A percentile compares a stretch with the other conserved stretches of the same genome.
These are phyloP conservation scores for Harpagoxenus sublaevis DNA, from an alignment of 2,888 invertebrate species.

Conservation along the genomic window DNA sequence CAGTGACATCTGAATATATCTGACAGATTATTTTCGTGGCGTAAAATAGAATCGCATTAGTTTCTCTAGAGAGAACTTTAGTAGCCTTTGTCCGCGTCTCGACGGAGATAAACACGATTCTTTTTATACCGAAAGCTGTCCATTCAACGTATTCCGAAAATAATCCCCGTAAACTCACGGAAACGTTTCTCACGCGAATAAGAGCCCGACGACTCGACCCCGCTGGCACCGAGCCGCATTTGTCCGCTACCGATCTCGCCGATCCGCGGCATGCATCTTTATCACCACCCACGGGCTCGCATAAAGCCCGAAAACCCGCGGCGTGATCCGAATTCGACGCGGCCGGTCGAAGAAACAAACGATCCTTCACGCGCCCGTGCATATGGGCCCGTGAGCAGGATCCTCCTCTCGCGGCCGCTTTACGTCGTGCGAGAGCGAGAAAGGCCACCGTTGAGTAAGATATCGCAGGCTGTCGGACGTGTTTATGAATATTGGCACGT, in stretches of 20 bases:
- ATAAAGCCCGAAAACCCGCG: slow-evolving; percentile 22
- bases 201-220: neutral
- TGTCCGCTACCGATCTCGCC: slow-evolving; percentile 21
- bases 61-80: neutral
- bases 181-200: slow-evolving; percentile 13
- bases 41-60: slow-evolving; percentile 16
- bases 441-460: slow-evolving; percentile 69
- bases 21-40: slow-evolving; percentile 13
- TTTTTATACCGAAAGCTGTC: neutral
- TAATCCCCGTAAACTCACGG: slow-evolving; percentile 9
- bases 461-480: slow-evolving; percentile 71
- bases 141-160: slow-evolving; percentile 24
- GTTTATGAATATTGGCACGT: slow-evolving; percentile 82
- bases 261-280: slow-evolving; percentile 38
- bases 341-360: slow-evolving; percentile 57
- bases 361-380: slow-evolving; percentile 30
- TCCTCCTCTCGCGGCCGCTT: slow-evolving; percentile 68
- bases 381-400: neutral
- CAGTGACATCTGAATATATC: slow-evolving; percentile 1
- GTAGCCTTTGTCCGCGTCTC: neutral
- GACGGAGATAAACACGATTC: slow-evolving; percentile 5
- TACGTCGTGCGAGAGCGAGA: slow-evolving; percentile 31
- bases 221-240: neutral
- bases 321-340: slow-evolving; percentile 57
- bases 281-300: slow-evolving; percentile 39